phyloP scores from a whole-genome alignment of 2,888 invertebrate genomes.

The Troides aeacus region DNA sequence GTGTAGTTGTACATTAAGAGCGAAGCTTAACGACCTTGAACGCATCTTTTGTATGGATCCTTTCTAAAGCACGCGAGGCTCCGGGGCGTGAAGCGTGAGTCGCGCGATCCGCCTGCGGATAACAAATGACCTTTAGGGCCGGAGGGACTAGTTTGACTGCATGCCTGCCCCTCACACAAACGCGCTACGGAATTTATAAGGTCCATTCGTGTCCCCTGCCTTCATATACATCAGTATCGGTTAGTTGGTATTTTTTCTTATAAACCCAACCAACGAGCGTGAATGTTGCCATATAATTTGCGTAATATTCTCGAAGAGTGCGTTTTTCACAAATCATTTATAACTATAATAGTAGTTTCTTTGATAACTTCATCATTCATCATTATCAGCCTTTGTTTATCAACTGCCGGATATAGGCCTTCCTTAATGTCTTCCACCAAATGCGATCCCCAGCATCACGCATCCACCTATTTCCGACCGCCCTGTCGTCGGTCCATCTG shows the following conservation, averaged over 20 bases:
- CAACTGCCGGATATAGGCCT: too few species aligned
- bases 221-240: slow-evolving; percentile 29
- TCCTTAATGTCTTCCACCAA: too few species aligned
- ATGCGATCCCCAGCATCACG: too few species aligned
- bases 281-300: too few species aligned
- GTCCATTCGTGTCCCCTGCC: slow-evolving; percentile 41
- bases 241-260: neutral
- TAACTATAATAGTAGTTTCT: too few species aligned
- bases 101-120: slow-evolving; percentile 65
- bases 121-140: slow-evolving; percentile 69
- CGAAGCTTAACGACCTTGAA: slow-evolving; percentile 22
- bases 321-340: too few species aligned
- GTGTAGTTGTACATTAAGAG: neutral
- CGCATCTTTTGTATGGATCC: slow-evolving; percentile 29
- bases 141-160: slow-evolving; percentile 67
- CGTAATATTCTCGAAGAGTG: too few species aligned
- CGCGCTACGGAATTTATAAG: slow-evolving; percentile 56
- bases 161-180: slow-evolving; percentile 53
- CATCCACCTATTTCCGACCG: too few species aligned
- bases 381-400: too few species aligned
- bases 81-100: slow-evolving; percentile 31
- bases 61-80: slow-evolving; percentile 25
- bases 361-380: too few species aligned
- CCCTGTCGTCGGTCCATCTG: too few species aligned
- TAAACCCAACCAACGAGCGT: too few species aligned